A percentile compares a stretch with the other conserved stretches of the same genome.
phyloP scores from a whole-genome alignment of 2,113 vertebrate species.

The Ardeotis arabs region DNA sequence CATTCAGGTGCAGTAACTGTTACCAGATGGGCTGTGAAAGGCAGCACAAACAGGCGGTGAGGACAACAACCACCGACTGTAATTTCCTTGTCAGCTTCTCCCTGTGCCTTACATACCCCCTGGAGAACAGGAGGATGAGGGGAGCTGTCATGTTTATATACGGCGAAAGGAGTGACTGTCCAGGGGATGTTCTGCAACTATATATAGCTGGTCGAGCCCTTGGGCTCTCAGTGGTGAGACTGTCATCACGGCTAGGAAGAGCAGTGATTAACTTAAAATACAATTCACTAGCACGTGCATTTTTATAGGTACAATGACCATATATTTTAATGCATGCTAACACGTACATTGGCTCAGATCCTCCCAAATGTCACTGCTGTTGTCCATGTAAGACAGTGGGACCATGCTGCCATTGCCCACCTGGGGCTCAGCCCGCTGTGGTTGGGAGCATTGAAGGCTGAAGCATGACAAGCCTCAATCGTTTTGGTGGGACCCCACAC shows the following conservation, averaged over 20 bases:
- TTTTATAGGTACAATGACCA: neutral
- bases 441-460: neutral
- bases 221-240: neutral
- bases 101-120: neutral
- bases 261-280: neutral
- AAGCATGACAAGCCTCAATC: neutral
- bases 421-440: neutral
- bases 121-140: neutral
- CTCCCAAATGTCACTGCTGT: neutral
- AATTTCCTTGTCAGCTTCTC: slow-evolving; percentile 18
- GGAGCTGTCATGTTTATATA: neutral
- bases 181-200: neutral
- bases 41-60: slow-evolving; percentile 16
- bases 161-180: neutral
- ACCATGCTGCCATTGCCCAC: neutral
- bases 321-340: neutral
- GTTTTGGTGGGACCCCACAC: neutral
- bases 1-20: slow-evolving; percentile 18
- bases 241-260: neutral
- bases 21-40: slow-evolving; percentile 50
- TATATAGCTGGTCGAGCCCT: neutral
- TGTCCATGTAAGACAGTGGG: neutral
- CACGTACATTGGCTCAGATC: neutral
- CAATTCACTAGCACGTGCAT: neutral
- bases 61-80: neutral